phyloP scores from a whole-genome alignment of 2,888 invertebrate species.

The Leuctra nigra region DNA sequence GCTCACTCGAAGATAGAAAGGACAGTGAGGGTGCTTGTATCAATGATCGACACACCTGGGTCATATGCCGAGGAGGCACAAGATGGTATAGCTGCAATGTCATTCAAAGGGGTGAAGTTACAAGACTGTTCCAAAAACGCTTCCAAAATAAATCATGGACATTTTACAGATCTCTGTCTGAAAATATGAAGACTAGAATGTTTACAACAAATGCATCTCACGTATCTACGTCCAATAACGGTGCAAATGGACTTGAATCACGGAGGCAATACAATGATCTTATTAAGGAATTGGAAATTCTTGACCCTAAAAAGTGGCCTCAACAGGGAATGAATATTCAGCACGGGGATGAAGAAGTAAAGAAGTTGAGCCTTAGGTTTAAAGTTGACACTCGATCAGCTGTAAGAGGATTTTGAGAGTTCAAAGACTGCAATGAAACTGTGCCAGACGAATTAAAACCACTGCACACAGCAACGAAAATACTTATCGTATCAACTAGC shows the following conservation, averaged over 20 bases:
- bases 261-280: neutral
- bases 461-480: neutral
- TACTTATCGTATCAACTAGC: neutral
- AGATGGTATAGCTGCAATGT: neutral
- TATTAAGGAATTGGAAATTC: neutral
- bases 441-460: neutral
- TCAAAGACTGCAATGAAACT: neutral
- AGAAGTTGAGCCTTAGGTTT: neutral
- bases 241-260: neutral
- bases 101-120: neutral
- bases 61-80: neutral
- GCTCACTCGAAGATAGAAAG: neutral
- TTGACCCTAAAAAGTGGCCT: neutral
- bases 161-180: neutral
- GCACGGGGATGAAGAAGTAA: neutral
- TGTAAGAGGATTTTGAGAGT: neutral
- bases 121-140: neutral
- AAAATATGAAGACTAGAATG: neutral
- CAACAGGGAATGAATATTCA: neutral
- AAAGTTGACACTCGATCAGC: neutral
- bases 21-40: neutral
- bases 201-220: neutral
- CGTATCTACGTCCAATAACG: neutral
- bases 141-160: neutral
- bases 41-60: constrained; percentile 1